Evolutionary conservation across 2,888 invertebrate species (phyloP), one percentile per base, ranked within the genome.

Genomic region (Callosobruchus maculatus): DNA sequence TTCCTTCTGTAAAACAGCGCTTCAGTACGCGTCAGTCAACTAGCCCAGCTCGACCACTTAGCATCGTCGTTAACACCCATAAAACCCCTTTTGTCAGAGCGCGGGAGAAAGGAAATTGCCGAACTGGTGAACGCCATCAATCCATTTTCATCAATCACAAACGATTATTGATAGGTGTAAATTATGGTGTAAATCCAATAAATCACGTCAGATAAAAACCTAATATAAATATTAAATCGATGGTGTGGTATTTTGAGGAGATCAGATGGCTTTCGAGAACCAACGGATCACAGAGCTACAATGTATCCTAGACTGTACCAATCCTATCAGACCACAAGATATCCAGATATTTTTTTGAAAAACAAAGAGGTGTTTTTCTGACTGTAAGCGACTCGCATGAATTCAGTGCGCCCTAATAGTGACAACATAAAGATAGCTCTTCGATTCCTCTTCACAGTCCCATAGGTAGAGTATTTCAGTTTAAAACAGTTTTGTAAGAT

Each of bases 181-280:
- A 82, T 81, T 81, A 81, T 78, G 75, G 77, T 68, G 73, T 78
- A 81, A 81, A 80, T 80, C 80, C 81, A 81, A 82, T 82, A 81
- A 83, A 83, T 82, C 82, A 80, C 77, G 74, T 74, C 73, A 77
- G 77, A 80, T 80, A 78, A 79, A 76, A 77, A 76, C 77, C 75
- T 76, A 78, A 80, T 80, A 81, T 80, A 81, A 80, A 81, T 81
- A 81, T 79, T 21, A 26, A 71, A 49, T 49, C 49, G 49, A 49
- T 49, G 49, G 49, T 49, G 18, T 13, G 49, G 49, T 49, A 49
- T 49, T 49, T 49, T 49, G 49, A 13, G 49, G 49, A 49, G 49
- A 49, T 49, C 49, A 49, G 49, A 49, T 49, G 49, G 49, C 49
- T 49, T 49, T 49, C 13, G 49, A 49, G 49, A 49, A 49, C 49